Percentiles rank a stretch among this genome's conserved stretches.
phyloP scores from a whole-genome alignment of 2,888 invertebrate species.

The Helicoverpa assulta region DNA sequence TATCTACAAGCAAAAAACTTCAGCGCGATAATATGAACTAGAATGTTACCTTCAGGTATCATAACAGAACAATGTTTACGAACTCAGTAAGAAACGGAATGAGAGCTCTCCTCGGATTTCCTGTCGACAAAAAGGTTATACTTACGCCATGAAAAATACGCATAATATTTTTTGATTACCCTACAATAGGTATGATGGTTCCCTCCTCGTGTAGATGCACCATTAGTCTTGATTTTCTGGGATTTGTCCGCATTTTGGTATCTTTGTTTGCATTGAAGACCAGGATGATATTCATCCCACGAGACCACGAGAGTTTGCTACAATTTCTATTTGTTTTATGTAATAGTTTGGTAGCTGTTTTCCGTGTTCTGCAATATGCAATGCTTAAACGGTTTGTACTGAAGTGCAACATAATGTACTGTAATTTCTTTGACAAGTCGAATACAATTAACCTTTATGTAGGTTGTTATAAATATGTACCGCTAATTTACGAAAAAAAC shows the following conservation, averaged over 20 bases:
- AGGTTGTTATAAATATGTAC: neutral
- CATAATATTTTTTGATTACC: constrained; percentile 57
- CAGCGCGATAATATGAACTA: neutral
- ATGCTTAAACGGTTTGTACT: neutral
- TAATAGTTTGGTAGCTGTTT: constrained; percentile 20
- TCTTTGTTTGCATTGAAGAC: constrained; percentile 40
- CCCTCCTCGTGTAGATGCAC: constrained; percentile 26
- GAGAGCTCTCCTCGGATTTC: constrained; percentile 15
- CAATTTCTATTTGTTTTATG: constrained; percentile 36
- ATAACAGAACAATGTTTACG: constrained; percentile 12
- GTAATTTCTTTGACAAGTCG: too few relatives aligned
- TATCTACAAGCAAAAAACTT: too few relatives aligned
- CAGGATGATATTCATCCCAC: constrained; percentile 37
- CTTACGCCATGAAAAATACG: constrained; percentile 48
- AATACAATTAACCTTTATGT: too few relatives aligned
- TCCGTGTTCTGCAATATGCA: neutral
- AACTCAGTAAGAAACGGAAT: constrained; percentile 28
- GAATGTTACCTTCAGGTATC: constrained; percentile 1
- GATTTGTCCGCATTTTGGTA: constrained; percentile 40
- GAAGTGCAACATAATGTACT: too few relatives aligned
- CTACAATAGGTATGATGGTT: constrained; percentile 32
- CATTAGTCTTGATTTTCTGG: constrained; percentile 41
- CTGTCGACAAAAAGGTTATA: constrained; percentile 34
- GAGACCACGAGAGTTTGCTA: constrained; percentile 10
- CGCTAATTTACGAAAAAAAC: neutral